Conservation (phyloP, 1,140 invertebrate species). For the Neuroterus valhalla region DNA sequence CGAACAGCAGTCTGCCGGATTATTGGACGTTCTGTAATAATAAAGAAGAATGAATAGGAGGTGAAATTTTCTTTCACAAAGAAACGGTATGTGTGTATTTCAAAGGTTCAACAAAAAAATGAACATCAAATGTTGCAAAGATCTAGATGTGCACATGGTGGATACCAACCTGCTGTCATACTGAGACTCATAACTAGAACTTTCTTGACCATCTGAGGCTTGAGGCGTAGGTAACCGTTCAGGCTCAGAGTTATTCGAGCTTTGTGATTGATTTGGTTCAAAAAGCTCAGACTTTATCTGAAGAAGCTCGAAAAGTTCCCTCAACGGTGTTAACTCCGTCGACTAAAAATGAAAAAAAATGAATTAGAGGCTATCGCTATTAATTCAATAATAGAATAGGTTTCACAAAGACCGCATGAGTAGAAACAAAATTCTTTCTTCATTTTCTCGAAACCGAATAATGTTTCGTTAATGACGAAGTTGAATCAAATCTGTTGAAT, state of each 20-base stretch:
- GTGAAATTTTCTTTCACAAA: too few relatives aligned
- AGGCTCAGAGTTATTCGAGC: constrained; percentile 67
- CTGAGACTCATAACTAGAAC: constrained; percentile 79
- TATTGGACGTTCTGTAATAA: constrained; percentile 67
- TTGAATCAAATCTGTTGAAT: too few relatives aligned
- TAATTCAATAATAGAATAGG: too few relatives aligned
- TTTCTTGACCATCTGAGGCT: constrained; percentile 75
- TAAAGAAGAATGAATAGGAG: background rate
- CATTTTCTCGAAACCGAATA: too few relatives aligned
- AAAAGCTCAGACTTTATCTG: constrained; percentile 87
- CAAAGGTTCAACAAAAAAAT: too few relatives aligned
- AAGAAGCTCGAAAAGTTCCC: constrained; percentile 86
- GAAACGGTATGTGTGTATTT: too few relatives aligned
- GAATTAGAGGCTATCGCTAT: too few relatives aligned
- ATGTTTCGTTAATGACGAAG: too few relatives aligned
- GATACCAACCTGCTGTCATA: constrained; percentile 77
- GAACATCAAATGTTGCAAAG: background rate
- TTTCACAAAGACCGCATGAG: background rate
- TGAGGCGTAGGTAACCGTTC: constrained; percentile 72
- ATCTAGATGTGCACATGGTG: constrained; percentile 7
- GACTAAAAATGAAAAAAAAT: constrained; percentile 76
- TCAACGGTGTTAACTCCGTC: constrained; percentile 85
- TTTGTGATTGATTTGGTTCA: constrained; percentile 68
- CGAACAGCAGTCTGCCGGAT: constrained; percentile 73
- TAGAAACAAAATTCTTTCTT: too few relatives aligned